Evolutionary conservation across 1,140 invertebrate species (phyloP).

Genomic region (Drosophila melanica): DNA sequence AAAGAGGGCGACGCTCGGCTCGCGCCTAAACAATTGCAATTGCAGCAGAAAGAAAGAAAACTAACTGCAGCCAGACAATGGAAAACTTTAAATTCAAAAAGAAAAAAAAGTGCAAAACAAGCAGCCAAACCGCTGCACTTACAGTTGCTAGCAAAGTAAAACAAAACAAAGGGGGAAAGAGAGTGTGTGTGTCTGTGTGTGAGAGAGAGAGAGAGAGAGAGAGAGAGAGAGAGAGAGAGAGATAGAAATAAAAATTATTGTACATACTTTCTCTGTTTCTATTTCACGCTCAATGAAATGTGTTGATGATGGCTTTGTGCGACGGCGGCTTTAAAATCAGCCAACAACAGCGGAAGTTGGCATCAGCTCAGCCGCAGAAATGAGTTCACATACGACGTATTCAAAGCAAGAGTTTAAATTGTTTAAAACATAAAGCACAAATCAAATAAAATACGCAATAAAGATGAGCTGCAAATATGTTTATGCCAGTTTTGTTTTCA

Average conservation of each 20-base stretch:
- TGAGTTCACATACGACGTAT: constrained; percentile 34
- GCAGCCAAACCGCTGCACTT: constrained; percentile 28
- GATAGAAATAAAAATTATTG: constrained; percentile 62
- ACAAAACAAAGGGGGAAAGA: constrained; percentile 53
- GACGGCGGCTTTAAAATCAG: constrained; percentile 30
- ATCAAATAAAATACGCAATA: constrained; percentile 39
- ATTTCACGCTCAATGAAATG: constrained; percentile 84
- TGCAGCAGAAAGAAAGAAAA: constrained; percentile 64
- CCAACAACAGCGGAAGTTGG: constrained; percentile 73
- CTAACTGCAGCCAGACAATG: constrained; percentile 72
- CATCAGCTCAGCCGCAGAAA: constrained; percentile 61
- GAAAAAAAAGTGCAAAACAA: constrained; percentile 49
- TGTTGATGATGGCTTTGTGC: constrained; percentile 71
- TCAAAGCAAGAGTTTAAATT: constrained; percentile 23
- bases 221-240: constrained; percentile 22
- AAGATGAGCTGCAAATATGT: constrained; percentile 53
- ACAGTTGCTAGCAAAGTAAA: constrained; percentile 49
- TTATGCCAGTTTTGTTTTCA: constrained; percentile 64
- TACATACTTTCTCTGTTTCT: constrained; percentile 83
- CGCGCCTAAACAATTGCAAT: constrained; percentile 40
- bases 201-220: constrained; percentile 22
- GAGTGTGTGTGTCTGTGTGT: too few species aligned
- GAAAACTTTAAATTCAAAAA: constrained; percentile 68
- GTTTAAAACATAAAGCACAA: constrained; percentile 16
- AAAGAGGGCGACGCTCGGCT: constrained; percentile 43